phyloP scores from a whole-genome alignment of 2,113 vertebrate species.

The Podiceps cristatus region DNA sequence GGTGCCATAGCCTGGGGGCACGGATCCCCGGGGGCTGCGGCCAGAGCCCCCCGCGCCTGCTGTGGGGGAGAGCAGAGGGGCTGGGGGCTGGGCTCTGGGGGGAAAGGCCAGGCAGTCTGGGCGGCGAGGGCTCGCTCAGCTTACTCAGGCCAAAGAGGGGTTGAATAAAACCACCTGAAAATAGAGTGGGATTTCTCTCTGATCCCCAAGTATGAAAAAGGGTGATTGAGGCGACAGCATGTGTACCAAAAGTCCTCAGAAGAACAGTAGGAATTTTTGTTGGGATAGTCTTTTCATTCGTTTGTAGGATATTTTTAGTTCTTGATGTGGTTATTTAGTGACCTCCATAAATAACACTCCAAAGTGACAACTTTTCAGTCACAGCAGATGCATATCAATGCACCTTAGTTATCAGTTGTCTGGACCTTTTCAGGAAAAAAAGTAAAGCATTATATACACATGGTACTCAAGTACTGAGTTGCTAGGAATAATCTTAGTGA shows the following conservation, averaged over 20 bases:
- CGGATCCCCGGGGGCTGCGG: rapidly evolving
- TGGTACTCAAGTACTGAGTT: not conserved
- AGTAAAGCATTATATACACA: not conserved
- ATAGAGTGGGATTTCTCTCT: not conserved
- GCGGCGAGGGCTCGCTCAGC: rapidly evolving
- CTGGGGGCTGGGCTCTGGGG: not conserved
- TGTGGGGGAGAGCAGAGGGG: rapidly evolving
- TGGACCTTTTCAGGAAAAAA: not conserved
- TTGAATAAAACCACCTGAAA: not conserved
- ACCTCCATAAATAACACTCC: not conserved
- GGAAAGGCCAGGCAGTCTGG: rapidly evolving
- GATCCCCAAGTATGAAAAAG: not conserved
- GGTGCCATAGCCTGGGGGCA: rapidly evolving
- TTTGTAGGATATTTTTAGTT: not conserved
- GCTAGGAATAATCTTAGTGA: not conserved
- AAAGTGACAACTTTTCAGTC: not conserved
- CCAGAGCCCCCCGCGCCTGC: rapidly evolving
- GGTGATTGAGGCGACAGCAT: not conserved
- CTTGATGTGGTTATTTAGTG: not conserved
- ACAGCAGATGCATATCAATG: not conserved
- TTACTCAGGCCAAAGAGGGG: not conserved
- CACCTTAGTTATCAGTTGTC: not conserved
- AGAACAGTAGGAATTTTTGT: not conserved
- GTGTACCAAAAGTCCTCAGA: not conserved
- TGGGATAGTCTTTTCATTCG: not conserved